Base-by-base conservation (phyloP, 2,797 vertebrate genomes). In the Nyctalus aviator region DNA sequence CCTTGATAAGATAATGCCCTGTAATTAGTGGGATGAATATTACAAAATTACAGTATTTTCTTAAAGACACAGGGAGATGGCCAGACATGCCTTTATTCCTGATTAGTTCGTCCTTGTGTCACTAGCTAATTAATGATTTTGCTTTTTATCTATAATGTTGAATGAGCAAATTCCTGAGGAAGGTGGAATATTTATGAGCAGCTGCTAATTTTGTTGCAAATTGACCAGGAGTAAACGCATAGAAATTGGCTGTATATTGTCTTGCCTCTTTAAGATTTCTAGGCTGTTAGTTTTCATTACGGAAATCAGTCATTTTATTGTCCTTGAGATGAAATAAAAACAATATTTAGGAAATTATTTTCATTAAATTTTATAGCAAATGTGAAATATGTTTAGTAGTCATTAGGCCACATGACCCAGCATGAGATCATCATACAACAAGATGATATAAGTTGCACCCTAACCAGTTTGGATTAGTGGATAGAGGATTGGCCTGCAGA, bases 21-120 rank as follows among this genome's bases (percentile, higher is more conserved):
- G 46, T 76, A 96, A 97, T 97, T 96, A 95, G 78, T 92, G 64
- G 84, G 21, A 46, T 85, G 93, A 95, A 95, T 96, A 94, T 97
- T 92, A 81, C 78, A 90, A 82, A 81, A 95, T 95, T 84, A 90
- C 85, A 87, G 72, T 89, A 77, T 91, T 94, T 94, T 88, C 95
- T 95, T 97, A 92, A 96, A 97, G 94, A 78, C 87, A 78, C 32
- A 96, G 82, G 71, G 87, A 35, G 81, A 84, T 87, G 88, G 95
- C 95, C 88, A 84, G 92, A 75, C 64, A 83, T 77, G 82, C 41
- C 71, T 72, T 92, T 90, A 88, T 92, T 95, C 57, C 77, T 90
- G 84, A 86, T 69, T 71, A 77, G 75, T 46, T 94, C 44, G 37
- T 30, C 62, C 41, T 59, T 21, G 27, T 95, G 30, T 96, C 75